Evolutionary conservation across 2,797 vertebrate species (phyloP), one percentile per base, ranked within the genome.

Genomic region (Cynopterus sphinx): DNA sequence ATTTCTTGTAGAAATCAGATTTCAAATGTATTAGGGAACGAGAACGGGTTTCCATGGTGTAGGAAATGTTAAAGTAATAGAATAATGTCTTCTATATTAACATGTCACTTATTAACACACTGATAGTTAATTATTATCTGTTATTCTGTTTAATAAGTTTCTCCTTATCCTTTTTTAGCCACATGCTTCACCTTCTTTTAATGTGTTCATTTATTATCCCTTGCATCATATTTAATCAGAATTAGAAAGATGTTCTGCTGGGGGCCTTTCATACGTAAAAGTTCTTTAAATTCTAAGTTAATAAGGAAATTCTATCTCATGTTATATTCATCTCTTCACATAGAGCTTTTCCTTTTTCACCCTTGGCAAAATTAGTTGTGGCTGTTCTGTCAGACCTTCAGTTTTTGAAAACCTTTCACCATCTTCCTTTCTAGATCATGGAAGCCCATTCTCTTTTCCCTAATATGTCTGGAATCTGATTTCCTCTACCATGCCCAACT

Each of bases 61-160:
- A 24, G 33, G 49, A 96, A 84, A 63, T 87, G 41, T 71, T 78
- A 61, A 59, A 63, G 39, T 63, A 65, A 79, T 57, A 33, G 6
- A 9, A 39, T 36, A 55, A 49, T 21, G 1, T 49, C 19, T 93
- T 93, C 8, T 85, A 16, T 78, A 39, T 88, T 81, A 67, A 33
- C 12, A 31, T 6, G 28, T 84, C 12, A 31, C 55, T 55, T 70
- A 24, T 87, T 26, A 49, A 33, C n/a, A 63, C 6, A 63, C 6
- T 15, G 53, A 10, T 81, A 51, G 19, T 33, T 46, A 4, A 0
- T 94, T 89, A 33, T 43, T 51, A 59, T 91, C 75, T 75, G 33
- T 86, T 86, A 65, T n/a, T 89, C 46, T 51, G 17, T 82, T 57
- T 93, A 39, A 31, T 63, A 63, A 26, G 2, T 77, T 74, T 59